Conservation (phyloP, 2,888 invertebrate species). For the Stegana nigrithorax region DNA sequence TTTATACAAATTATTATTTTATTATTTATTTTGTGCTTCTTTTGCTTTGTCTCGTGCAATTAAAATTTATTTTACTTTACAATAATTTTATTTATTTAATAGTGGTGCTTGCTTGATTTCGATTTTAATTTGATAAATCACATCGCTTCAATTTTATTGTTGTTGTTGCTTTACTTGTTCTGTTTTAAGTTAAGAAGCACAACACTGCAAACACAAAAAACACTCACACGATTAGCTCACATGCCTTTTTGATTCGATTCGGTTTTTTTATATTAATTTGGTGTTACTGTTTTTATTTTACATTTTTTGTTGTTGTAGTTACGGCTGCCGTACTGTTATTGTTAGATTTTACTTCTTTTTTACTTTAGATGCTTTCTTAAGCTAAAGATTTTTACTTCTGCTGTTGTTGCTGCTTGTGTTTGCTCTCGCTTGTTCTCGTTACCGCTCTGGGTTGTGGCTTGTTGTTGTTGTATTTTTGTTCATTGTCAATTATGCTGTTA, state of each 20-base stretch:
- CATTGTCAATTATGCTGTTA: not conserved
- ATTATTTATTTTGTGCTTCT: not conserved
- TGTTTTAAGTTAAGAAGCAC: no score
- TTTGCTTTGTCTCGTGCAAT: not conserved
- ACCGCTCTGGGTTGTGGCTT: not conserved
- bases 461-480: not conserved
- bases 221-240: constrained; percentile 15
- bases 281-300: not conserved
- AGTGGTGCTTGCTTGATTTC: not conserved
- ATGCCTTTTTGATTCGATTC: constrained; percentile 12
- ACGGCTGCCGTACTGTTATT: not conserved
- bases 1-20: not conserved
- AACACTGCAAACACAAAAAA: not conserved
- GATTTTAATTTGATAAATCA: no score
- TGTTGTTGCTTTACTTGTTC: not conserved
- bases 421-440: not conserved
- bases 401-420: not conserved
- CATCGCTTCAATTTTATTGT: not conserved
- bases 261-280: not conserved
- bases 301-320: not conserved
- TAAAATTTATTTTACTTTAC: not conserved
- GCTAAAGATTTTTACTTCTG: not conserved
- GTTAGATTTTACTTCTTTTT: not conserved
- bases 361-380: not conserved
- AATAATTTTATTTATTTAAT: not conserved